Percentiles rank a stretch among this genome's conserved stretches.
Evolutionary conservation across 2,113 vertebrate genomes (phyloP).

Genomic region (Menidia beryllina): DNA sequence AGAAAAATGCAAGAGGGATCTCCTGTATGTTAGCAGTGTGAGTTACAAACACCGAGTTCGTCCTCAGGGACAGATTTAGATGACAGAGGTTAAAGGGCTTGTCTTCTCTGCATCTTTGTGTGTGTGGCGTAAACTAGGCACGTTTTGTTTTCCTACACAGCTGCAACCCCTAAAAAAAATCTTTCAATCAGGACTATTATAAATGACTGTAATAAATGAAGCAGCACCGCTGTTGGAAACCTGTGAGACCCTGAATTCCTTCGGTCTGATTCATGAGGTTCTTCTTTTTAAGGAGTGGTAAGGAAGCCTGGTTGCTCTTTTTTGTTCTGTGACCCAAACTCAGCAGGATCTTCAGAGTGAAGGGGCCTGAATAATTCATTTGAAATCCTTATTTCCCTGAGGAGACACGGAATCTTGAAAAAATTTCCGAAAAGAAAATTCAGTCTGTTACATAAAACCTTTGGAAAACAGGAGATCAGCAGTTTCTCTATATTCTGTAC

Average conservation of each 20-base stretch:
- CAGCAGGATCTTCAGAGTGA: slow-evolving; percentile 2
- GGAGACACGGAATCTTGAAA: neutral
- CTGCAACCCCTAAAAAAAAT: neutral
- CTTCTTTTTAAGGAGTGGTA: neutral
- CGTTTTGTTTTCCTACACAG: neutral
- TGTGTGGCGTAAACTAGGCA: neutral
- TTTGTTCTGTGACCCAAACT: neutral
- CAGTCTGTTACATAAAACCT: too few relatives aligned
- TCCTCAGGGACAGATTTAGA: neutral
- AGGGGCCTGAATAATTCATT: slow-evolving; percentile 11
- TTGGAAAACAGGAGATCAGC: too few relatives aligned
- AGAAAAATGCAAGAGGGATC: slow-evolving; percentile 32
- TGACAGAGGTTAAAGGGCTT: slow-evolving; percentile 15
- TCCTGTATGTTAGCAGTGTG: neutral
- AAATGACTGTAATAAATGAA: slow-evolving; percentile 35
- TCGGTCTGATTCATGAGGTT: slow-evolving; percentile 27
- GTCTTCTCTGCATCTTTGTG: neutral
- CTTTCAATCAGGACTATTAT: slow-evolving; percentile 20
- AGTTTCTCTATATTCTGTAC: too few relatives aligned
- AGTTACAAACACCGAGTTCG: neutral
- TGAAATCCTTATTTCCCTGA: slow-evolving; percentile 1
- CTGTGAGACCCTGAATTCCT: slow-evolving; percentile 38
- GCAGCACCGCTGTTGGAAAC: neutral
- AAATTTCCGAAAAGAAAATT: too few relatives aligned
- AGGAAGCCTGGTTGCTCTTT: neutral